Evolutionary conservation across 2,797 vertebrate genomes (phyloP), one percentile per base, ranked within the genome.

Genomic region (Pangasius krempfi): DNA sequence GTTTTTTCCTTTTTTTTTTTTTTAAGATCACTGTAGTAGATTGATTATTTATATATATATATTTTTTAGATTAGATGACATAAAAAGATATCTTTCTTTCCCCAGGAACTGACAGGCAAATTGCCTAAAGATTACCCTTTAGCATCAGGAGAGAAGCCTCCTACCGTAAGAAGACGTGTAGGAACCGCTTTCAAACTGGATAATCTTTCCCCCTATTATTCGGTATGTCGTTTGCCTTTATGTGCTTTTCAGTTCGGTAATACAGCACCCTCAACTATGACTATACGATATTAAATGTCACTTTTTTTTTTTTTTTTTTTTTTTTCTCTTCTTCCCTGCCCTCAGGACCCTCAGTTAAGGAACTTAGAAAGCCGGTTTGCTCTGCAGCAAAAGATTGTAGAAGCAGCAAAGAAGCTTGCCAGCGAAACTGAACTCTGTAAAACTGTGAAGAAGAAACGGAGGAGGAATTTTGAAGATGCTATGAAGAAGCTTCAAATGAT

Each of bases 51-150:
- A n/a, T n/a, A n/a, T n/a, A n/a, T n/a, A n/a, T n/a, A n/a, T n/a
- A n/a, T n/a, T n/a, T n/a, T 44, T 44, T 40, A 47, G 22, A 16
- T 5, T 27, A 27, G 18, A 66, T 64, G 64, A 18, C 9, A 62
- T 44, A 6, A 86, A 60, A 18, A 58, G 0, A 18, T 20, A 2
- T 82, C 75, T 78, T 56, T 52, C 0, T 86, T 56, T 76, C 16
- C 30, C 56, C 92, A 99, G 99, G 98, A 98, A 91, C 95, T 99
- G 90, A 99, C 97, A 0, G 98, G 99, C 68, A 95, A 92, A 88
- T 94, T 99, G 93, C 98, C 99, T 7, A 96, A 97, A 93, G 99
- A 99, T 76, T 99, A 99, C 92, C 99, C 99, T 0, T 90, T 98
- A 89, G 94, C 91, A 0, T 40, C 95, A 0, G 99, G 98, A 8